Base-by-base conservation (phyloP, 2,888 invertebrate species). In the Strigamia crassipes region DNA sequence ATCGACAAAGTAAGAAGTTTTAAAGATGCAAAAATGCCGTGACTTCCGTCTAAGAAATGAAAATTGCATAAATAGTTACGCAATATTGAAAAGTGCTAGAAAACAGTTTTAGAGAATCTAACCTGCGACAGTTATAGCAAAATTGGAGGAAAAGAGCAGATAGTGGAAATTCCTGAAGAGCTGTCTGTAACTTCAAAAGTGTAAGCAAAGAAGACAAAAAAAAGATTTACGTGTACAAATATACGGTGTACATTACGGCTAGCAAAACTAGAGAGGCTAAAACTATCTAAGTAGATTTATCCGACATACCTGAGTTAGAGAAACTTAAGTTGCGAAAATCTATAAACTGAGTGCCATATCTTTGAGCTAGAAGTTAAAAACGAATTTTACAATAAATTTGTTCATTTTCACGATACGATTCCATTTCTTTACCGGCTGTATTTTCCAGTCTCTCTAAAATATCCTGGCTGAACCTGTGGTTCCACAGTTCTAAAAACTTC, bases 91-190 rank as follows among this genome's bases (percentile, higher is more conserved):
- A 18, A n/a, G 15, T 51, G 18, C 4, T 6, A 27, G 27, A 66
- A 66, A 27, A 9, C 4, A 66, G 23, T 27, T 27, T 10, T 66
- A 0, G 12, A 66, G 10, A 66, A 66, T 66, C 66, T 12, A 61
- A 66, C 66, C 66, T 66, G 23, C 66, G 23, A 51, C 12, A 66
- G 23, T 31, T 66, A 66, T 66, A 66, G 66, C 66, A 66, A 27
- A 31, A 66, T 31, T 66, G 31, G 66, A 31, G 66, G 66, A 31
- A 66, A 66, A 66, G 66, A 66, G 27, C 66, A 66, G 23, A 66
- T 9, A 66, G 66, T 66, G 27, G 66, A 66, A 66, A 66, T 27
- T 66, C 66, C 66, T 27, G 66, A 31, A 66, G 66, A 27, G 31
- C 31, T 66, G 31, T 27, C 66, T 66, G 27, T 13, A 66, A 27